These are phyloP conservation scores for Acrocephalus kingi DNA, from an alignment of 2,113 vertebrate species.

Conservation along the genomic window DNA sequence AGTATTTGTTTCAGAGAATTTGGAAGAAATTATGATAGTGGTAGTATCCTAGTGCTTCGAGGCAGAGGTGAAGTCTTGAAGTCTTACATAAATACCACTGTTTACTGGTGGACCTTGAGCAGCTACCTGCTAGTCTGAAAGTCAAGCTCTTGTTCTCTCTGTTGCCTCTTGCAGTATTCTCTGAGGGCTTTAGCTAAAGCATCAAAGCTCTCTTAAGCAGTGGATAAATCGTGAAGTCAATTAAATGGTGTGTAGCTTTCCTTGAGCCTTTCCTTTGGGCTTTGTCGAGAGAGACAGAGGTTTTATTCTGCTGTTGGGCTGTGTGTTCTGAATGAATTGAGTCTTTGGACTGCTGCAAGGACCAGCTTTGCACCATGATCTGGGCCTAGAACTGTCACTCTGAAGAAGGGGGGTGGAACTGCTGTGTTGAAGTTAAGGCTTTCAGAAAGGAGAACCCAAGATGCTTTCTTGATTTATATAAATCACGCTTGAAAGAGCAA, in stretches of 20 bases:
- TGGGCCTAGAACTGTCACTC: background rate
- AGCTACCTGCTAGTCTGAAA: background rate
- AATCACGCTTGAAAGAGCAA: conserved; percentile 52
- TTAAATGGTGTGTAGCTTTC: background rate
- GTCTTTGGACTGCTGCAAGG: background rate
- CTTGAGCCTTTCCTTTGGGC: background rate
- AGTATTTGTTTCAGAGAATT: background rate
- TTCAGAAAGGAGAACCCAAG: conserved; percentile 33
- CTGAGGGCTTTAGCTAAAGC: background rate
- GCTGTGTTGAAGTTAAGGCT: conserved; percentile 34
- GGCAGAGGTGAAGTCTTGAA: background rate
- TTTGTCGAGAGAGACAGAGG: background rate
- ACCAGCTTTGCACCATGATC: background rate
- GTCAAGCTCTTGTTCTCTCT: background rate
- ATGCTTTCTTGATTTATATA: conserved; percentile 44
- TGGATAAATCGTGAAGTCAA: background rate
- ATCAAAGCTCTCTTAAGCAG: background rate
- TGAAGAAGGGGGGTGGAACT: background rate
- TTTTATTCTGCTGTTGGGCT: background rate
- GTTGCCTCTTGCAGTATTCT: background rate
- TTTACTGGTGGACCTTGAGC: background rate
- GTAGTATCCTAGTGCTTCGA: background rate
- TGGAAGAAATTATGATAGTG: background rate
- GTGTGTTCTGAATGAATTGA: background rate
- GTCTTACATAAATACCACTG: background rate